These are phyloP conservation scores for Cottus gobio DNA, from an alignment of 2,113 vertebrate genomes.

Conservation along the genomic window DNA sequence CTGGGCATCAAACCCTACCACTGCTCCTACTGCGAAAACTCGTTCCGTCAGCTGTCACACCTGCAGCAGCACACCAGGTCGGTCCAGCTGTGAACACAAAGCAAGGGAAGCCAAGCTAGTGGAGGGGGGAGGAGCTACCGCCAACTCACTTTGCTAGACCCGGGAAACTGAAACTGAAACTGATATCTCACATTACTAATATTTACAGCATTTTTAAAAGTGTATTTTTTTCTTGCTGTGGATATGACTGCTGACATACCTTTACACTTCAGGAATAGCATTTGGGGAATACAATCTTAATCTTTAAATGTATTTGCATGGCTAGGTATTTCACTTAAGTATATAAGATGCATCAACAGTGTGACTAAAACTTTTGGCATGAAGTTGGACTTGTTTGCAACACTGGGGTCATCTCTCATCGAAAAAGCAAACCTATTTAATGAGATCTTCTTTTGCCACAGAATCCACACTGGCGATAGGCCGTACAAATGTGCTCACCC, in stretches of 20 bases:
- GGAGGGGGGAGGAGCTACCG: not conserved
- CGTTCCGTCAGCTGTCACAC: conserved; percentile 96
- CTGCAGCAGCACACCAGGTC: conserved; percentile 99
- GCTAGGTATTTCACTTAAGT: not conserved
- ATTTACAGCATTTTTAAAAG: not conserved
- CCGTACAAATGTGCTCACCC: conserved; percentile 87
- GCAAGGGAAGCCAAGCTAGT: not conserved
- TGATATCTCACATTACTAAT: not conserved
- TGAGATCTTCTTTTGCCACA: conserved; percentile 36
- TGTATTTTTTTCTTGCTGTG: not conserved
- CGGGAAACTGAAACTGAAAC: not conserved
- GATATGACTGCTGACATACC: not conserved
- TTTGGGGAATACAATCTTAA: not conserved
- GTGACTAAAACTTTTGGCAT: not conserved
- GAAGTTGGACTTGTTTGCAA: not conserved
- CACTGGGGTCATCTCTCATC: not conserved
- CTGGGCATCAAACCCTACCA: conserved; percentile 98
- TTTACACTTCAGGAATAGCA: not conserved
- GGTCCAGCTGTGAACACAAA: conserved; percentile 18
- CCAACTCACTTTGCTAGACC: not conserved
- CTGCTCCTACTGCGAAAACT: conserved; percentile 98
- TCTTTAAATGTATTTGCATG: not conserved
- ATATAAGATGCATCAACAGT: not conserved
- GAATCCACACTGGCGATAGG: conserved; percentile 87
- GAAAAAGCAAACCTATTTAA: not conserved